Conservation (phyloP, 2,888 invertebrate species). For the Digitonthophagus gazella region DNA sequence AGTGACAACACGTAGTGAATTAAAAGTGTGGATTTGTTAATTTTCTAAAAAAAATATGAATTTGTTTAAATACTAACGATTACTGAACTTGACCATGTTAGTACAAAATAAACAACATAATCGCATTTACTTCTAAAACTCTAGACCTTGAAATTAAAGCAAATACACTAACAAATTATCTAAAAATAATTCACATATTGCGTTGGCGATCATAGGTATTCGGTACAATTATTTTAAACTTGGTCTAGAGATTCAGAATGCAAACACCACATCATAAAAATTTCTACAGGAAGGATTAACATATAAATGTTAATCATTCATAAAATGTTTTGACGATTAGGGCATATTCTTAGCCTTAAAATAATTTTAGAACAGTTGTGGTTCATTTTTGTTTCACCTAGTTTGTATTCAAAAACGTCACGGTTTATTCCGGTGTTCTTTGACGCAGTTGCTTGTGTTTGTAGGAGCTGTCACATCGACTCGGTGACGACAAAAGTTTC, state of each 20-base stretch:
- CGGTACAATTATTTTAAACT: not conserved
- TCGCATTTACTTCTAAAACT: not conserved
- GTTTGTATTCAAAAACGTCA: not conserved
- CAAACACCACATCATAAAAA: not conserved
- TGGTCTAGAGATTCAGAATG: not conserved
- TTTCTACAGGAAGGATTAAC: not conserved
- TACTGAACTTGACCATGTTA: too few species aligned
- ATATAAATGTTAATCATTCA: not conserved
- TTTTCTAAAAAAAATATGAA: too few species aligned
- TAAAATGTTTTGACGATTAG: too few species aligned
- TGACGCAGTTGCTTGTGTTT: slow-evolving; percentile 34
- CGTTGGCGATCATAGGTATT: not conserved
- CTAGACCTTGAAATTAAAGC: too few species aligned
- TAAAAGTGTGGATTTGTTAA: too few species aligned
- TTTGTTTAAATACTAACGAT: too few species aligned
- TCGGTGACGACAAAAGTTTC: slow-evolving; percentile 86
- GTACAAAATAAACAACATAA: not conserved
- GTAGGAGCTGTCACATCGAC: slow-evolving; percentile 79
- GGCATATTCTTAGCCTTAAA: not conserved
- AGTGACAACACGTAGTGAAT: too few species aligned
- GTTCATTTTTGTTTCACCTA: not conserved
- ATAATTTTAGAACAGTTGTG: not conserved
- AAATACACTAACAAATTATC: too few species aligned
- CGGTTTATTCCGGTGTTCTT: not conserved
- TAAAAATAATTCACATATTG: not conserved